These are phyloP conservation scores for Spea bombifrons DNA, from an alignment of 2,113 vertebrate genomes.

Conservation along the genomic window DNA sequence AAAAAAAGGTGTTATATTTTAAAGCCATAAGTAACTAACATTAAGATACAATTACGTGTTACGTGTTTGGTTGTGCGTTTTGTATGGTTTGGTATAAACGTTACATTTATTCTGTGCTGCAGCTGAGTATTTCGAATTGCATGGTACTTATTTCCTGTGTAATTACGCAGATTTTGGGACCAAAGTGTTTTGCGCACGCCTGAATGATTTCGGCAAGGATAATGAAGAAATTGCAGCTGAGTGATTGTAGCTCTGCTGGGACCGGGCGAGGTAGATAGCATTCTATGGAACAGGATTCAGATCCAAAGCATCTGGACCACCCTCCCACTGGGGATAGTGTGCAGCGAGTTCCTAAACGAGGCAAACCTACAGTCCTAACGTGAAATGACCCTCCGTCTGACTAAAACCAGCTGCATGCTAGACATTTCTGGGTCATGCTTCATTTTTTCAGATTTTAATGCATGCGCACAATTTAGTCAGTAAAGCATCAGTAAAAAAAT, in stretches of 20 bases:
- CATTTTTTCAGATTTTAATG: slow-evolving; percentile 63
- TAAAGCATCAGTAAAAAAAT: too few species aligned
- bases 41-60: too few species aligned
- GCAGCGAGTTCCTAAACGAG: slow-evolving; percentile 81
- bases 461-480: slow-evolving; percentile 51
- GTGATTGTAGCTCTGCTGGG: slow-evolving; percentile 42
- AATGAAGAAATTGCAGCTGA: slow-evolving; percentile 19
- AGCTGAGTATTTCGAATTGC: not conserved
- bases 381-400: slow-evolving; percentile 69
- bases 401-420: slow-evolving; percentile 80
- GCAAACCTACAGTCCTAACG: slow-evolving; percentile 69
- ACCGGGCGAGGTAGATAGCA: slow-evolving; percentile 58
- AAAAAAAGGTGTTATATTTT: too few species aligned
- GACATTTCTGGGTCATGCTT: slow-evolving; percentile 57
- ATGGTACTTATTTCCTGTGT: not conserved
- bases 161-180: slow-evolving; percentile 5
- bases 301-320: slow-evolving; percentile 76
- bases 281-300: slow-evolving; percentile 61
- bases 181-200: not conserved
- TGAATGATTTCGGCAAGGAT: slow-evolving; percentile 34
- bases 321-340: slow-evolving; percentile 73
- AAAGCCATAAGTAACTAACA: too few species aligned
- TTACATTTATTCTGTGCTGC: not conserved
- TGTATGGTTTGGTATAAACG: not conserved
- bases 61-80: too few species aligned